phyloP scores from a whole-genome alignment of 2,888 invertebrate species.

The Dendrolimus pini region DNA sequence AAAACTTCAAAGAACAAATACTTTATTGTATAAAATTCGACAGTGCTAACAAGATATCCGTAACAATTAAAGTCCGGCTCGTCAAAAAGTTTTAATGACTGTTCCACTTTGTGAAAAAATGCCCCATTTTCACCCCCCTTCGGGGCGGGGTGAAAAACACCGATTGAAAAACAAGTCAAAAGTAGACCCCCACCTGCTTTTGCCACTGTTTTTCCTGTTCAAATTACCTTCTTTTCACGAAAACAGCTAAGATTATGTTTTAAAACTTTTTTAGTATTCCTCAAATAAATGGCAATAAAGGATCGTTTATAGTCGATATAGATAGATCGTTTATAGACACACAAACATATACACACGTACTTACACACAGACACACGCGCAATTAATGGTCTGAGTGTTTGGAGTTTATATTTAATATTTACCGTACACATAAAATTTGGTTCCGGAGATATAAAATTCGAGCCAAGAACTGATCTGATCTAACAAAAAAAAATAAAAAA shows the following conservation, averaged over 20 bases:
- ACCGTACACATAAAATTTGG: too few species aligned
- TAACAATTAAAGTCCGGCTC: slow-evolving; percentile 53
- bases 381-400: too few species aligned
- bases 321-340: too few species aligned
- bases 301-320: too few species aligned
- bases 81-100: slow-evolving; percentile 67
- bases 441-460: too few species aligned
- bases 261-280: too few species aligned
- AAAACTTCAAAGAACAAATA: slow-evolving; percentile 7
- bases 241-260: slow-evolving; percentile 18
- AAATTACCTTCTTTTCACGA: slow-evolving; percentile 25
- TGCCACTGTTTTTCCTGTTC: slow-evolving; percentile 16
- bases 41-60: slow-evolving; percentile 52
- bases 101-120: slow-evolving; percentile 38
- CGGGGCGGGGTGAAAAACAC: slow-evolving; percentile 25
- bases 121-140: slow-evolving; percentile 4
- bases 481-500: too few species aligned
- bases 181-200: slow-evolving; percentile 19
- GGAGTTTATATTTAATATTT: too few species aligned
- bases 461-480: too few species aligned
- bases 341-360: too few species aligned
- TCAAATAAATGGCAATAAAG: too few species aligned
- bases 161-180: slow-evolving; percentile 41
- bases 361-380: too few species aligned
- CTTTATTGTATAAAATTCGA: slow-evolving; percentile 25